A percentile compares a stretch with the other conserved stretches of the same genome.
Conservation (phyloP, 2,797 vertebrate genomes). For the Phaenicophaeus curvirostris region DNA sequence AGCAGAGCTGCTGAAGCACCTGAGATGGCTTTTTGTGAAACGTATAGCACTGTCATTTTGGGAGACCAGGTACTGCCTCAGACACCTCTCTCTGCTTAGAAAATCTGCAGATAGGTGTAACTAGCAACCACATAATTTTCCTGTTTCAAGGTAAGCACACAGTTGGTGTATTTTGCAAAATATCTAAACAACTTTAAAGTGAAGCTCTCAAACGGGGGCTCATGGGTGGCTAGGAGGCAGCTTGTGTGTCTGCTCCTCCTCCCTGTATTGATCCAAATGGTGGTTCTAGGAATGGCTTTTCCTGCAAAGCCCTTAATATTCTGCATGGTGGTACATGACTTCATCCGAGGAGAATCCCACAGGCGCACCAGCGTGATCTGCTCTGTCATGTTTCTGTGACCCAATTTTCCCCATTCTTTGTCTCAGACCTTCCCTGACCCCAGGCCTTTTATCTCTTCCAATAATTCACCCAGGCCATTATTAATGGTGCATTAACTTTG, state of each 20-base stretch:
- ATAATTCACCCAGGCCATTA: slow-evolving; percentile 75
- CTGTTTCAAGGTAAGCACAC: neutral
- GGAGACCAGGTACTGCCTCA: neutral
- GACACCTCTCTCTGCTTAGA: neutral
- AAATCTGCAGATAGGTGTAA: slow-evolving; percentile 2
- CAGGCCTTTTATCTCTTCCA: slow-evolving; percentile 62
- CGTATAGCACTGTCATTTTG: fast-evolving
- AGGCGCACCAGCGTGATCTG: slow-evolving; percentile 49
- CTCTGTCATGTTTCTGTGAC: slow-evolving; percentile 79
- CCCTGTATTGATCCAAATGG: neutral
- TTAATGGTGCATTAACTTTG: slow-evolving; percentile 80
- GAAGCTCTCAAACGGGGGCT: neutral
- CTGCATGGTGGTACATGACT: slow-evolving; percentile 66
- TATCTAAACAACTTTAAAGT: neutral
- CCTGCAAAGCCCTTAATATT: slow-evolving; percentile 41
- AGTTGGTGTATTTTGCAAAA: slow-evolving; percentile 6
- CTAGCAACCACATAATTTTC: slow-evolving; percentile 8
- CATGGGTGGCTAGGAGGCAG: neutral
- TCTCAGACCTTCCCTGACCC: slow-evolving; percentile 66
- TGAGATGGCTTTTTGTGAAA: neutral
- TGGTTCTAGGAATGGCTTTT: slow-evolving; percentile 34
- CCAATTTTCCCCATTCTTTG: slow-evolving; percentile 78
- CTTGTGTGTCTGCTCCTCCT: neutral
- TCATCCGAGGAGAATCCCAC: slow-evolving; percentile 72
- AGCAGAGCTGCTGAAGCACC: neutral